Evolutionary conservation across 2,888 invertebrate genomes (phyloP).

Genomic region (Calameuta idolon): DNA sequence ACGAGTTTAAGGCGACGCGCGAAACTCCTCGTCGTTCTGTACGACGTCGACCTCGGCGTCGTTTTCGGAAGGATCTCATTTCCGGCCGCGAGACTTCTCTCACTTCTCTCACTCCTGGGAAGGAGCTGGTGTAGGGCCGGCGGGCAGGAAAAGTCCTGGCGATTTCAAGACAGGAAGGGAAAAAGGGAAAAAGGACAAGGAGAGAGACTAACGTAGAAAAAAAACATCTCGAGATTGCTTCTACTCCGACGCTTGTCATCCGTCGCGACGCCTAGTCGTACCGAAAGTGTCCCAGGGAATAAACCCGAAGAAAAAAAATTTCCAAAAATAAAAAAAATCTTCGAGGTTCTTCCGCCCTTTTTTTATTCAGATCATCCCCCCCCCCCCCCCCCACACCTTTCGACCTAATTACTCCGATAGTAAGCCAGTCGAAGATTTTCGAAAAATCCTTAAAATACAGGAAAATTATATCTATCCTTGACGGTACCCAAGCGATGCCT

Average conservation of each 20-base stretch:
- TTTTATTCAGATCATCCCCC: not conserved
- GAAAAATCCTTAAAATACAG: not conserved
- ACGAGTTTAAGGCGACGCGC: not conserved
- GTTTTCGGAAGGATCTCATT: slow-evolving; percentile 41
- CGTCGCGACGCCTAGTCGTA: not conserved
- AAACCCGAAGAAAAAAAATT: not conserved
- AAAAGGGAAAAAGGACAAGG: not conserved
- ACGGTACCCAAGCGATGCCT: not conserved
- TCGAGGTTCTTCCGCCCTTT: not conserved
- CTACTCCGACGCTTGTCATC: not conserved
- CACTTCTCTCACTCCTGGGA: too few relatives aligned
- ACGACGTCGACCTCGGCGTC: slow-evolving; percentile 3
- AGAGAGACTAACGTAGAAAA: not conserved
- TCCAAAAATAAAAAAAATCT: not conserved
- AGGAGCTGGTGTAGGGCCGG: not conserved
- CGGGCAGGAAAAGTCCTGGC: slow-evolving; percentile 20
- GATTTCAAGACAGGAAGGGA: slow-evolving; percentile 18
- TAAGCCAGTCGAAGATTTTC: not conserved
- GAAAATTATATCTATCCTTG: not conserved
- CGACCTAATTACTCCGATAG: not conserved
- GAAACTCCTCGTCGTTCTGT: not conserved
- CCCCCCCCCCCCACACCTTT: not conserved
- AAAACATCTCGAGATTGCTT: not conserved
- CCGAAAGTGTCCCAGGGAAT: not conserved
- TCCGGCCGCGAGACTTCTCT: slow-evolving; percentile 32